Evolutionary conservation across 2,113 vertebrate genomes (phyloP), one percentile per base, ranked within the genome.

Genomic region (Microcebus griseorufus): DNA sequence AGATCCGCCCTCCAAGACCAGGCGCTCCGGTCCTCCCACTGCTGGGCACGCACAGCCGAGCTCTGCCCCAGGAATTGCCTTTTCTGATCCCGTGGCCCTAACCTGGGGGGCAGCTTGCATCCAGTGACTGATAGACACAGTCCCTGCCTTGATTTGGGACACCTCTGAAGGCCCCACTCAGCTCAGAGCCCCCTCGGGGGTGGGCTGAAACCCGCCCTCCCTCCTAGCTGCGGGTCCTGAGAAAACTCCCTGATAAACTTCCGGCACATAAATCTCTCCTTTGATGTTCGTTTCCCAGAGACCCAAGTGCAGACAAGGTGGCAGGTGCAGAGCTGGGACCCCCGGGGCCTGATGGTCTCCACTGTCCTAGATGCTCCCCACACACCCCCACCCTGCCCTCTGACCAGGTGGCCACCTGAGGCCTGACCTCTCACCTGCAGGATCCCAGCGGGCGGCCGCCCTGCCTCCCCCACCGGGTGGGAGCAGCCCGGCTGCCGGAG

Each of bases 41-140:
- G 12, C 86, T 72, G 16, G 34, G 75, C 34, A 51, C 53, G 42
- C 25, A 32, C 32, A 13, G 42, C 76, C 1, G 1, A 88, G 20
- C 53, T 34, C 18, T n/a, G 37, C 86, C 34, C 11, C 18, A 65
- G 27, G 39, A 17, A 4, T 2, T 7, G 16, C 53, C 70, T 9
- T 20, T 3, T 23, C n/a, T 6, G 7, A 53, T 25, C 55, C 5
- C 6, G 0, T 0, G 16, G 23, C 72, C 80, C 60, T n/a, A n/a
- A n/a, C n/a, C n/a, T n/a, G 39, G 48, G 53, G 42, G 29, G 10
- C 22, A 32, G 11, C 45, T 45, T 34, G 45, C 11, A 12, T 25
- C 79, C 39, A 11, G 1, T 1, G 14, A 39, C 39, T 14, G 27
- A 27, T 3, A 32, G 29, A 22, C 4, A 14, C 39, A 12, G 42